Base-by-base conservation (phyloP, 2,113 vertebrate genomes). In the Muscicapa adusta region DNA sequence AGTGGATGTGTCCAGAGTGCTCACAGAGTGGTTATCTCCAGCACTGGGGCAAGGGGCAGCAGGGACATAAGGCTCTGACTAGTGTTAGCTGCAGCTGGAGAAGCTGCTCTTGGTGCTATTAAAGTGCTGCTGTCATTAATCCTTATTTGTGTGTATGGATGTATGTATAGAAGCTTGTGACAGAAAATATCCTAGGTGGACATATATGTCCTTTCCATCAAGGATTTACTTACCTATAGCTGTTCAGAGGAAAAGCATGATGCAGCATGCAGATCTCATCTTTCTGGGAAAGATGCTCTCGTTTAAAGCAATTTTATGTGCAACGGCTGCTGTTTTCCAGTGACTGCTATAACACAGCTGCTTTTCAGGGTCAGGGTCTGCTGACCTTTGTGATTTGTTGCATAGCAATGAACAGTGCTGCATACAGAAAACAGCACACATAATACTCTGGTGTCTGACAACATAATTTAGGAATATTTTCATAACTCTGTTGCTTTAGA, bases 401-500 rank as follows among this genome's bases (percentile, higher is more conserved):
- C 60, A 1, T 93, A 86, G 92, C 89, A 94, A 89, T 90, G 86
- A 81, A 53, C 56, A 81, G 57, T 40, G 60, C 42, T 82, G 57
- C 75, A 34, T n/a, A 68, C 24, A 87, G 85, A 94, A 79, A 83
- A 81, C 18, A 91, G 81, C 73, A 36, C n/a, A 63, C 73, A 68
- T 60, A 93, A 88, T 51, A 74, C 51, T 42, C 63, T 78, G 72
- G 71, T 94, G 87, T 94, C 74, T 91, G 91, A 76, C 85, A 96
- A 74, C 66, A 51, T 85, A 8, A 18, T 70, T 85, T 77, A 85
- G 82, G 74, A 72, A 58, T 83, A 93, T 95, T 97, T 97, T 87
- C 82, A 48, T 93, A 90, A 51, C 70, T 96, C 15, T 93, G 10
- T 79, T 86, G 43, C 80, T 90, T 92, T 85, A 91, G 75, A 68